Percentiles rank a stretch among this genome's conserved stretches.
These are phyloP conservation scores for Anguilla megastoma DNA, from an alignment of 2,797 vertebrate genomes.

Conservation along the genomic window DNA sequence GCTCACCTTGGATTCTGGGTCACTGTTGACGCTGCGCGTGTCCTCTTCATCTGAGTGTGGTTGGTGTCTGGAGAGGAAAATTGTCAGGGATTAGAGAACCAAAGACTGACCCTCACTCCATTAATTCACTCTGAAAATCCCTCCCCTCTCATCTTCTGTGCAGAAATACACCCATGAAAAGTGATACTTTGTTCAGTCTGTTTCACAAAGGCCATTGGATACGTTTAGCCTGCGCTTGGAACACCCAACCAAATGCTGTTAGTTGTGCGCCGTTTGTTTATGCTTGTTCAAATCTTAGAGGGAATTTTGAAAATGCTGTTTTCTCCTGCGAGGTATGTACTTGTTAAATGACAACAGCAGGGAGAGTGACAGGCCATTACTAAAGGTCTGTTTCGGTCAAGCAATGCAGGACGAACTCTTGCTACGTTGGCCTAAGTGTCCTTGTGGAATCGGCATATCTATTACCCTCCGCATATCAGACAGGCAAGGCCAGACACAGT, in stretches of 20 bases:
- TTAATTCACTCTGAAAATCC: neutral
- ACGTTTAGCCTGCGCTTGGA: neutral
- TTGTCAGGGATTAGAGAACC: slow-evolving; percentile 12
- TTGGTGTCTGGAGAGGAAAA: slow-evolving; percentile 70
- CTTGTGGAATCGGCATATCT: neutral
- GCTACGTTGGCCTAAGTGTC: neutral
- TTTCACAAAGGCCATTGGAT: neutral
- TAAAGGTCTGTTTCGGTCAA: neutral
- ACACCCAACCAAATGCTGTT: neutral
- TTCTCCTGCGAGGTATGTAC: neutral
- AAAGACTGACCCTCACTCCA: neutral
- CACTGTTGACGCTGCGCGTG: slow-evolving; percentile 83
- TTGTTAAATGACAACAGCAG: neutral
- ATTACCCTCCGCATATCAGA: neutral
- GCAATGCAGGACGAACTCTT: neutral
- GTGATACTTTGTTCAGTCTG: neutral
- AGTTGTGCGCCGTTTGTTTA: neutral
- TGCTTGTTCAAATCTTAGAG: neutral
- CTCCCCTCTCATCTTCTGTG: neutral
- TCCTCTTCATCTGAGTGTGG: slow-evolving; percentile 86
- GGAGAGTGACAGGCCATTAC: neutral
- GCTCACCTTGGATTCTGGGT: slow-evolving; percentile 88
- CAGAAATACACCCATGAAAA: neutral
- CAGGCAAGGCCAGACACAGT: neutral
- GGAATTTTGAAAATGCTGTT: neutral